These are phyloP conservation scores for Cepaea hortensis DNA, from an alignment of 2,888 invertebrate genomes.

Conservation along the genomic window DNA sequence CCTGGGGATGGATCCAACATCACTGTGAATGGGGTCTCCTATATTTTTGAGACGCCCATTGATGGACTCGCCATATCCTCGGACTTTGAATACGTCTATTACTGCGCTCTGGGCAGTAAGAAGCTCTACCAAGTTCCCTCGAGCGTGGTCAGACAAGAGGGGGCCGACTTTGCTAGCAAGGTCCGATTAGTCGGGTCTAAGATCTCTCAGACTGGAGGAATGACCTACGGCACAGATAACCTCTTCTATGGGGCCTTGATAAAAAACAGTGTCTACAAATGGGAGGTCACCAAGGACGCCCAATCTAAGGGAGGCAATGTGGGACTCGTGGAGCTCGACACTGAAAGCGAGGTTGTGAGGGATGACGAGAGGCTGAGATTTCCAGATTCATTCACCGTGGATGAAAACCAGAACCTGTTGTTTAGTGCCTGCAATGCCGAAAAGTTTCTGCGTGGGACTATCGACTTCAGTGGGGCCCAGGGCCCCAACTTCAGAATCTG, in stretches of 20 bases:
- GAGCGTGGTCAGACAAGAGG: conserved; percentile 53
- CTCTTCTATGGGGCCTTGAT: conserved; percentile 61
- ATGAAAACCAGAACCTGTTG: neutral
- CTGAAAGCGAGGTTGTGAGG: neutral
- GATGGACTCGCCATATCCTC: conserved; percentile 67
- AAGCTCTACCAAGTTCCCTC: too few relatives aligned
- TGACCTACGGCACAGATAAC: conserved; percentile 59
- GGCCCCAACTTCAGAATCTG: neutral
- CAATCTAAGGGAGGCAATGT: neutral
- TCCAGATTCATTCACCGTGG: neutral
- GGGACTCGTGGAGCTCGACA: neutral
- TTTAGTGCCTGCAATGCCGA: neutral
- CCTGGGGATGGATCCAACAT: conserved; percentile 45
- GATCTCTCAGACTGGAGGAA: conserved; percentile 19
- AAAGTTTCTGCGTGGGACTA: neutral
- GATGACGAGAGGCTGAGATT: neutral
- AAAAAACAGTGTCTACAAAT: conserved; percentile 59
- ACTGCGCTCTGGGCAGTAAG: too few relatives aligned
- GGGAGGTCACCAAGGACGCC: conserved; percentile 40
- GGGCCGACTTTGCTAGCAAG: conserved; percentile 40
- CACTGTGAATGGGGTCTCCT: neutral
- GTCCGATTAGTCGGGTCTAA: conserved; percentile 59
- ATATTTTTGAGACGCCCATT: conserved; percentile 51
- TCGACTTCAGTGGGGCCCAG: neutral
- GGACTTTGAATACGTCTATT: conserved; percentile 55